phyloP scores from a whole-genome alignment of 1,140 invertebrate species.

The Sesamia nonagrioides region DNA sequence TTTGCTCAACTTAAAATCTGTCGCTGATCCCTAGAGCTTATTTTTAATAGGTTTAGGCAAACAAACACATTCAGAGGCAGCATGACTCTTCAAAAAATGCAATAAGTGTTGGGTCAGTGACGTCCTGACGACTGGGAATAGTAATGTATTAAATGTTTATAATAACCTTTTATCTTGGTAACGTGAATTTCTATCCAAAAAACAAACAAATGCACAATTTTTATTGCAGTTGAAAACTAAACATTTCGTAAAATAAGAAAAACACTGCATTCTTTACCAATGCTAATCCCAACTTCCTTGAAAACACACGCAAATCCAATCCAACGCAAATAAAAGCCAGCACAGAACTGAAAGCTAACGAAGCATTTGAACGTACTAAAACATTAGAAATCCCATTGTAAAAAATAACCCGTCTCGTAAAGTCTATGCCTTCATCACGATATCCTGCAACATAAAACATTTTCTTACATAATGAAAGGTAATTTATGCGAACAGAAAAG shows the following conservation, averaged over 20 bases:
- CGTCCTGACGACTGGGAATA: too few species aligned
- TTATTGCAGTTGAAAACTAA: too few species aligned
- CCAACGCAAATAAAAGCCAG: background rate
- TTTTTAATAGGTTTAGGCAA: too few species aligned
- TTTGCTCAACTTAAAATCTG: too few species aligned
- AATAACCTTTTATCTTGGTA: too few species aligned
- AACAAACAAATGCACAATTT: too few species aligned
- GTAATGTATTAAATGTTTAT: too few species aligned
- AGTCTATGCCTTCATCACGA: conserved; percentile 76
- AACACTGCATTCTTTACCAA: background rate
- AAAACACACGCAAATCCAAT: conserved; percentile 12
- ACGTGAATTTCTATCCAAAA: too few species aligned
- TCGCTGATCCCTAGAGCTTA: too few species aligned
- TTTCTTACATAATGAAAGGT: conserved; percentile 79
- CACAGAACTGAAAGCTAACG: conserved; percentile 55
- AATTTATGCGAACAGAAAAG: conserved; percentile 82
- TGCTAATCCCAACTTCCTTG: conserved; percentile 2
- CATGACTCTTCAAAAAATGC: too few species aligned
- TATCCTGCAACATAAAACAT: conserved; percentile 80
- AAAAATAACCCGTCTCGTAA: conserved; percentile 65
- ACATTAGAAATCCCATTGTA: conserved; percentile 63
- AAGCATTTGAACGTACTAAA: conserved; percentile 66
- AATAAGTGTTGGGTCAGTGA: too few species aligned
- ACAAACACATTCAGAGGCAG: too few species aligned
- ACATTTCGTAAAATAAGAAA: background rate